A percentile compares a stretch with the other conserved stretches of the same genome.
These are phyloP conservation scores for Pediacus dermestoides DNA, from an alignment of 2,888 invertebrate genomes.

Conservation along the genomic window DNA sequence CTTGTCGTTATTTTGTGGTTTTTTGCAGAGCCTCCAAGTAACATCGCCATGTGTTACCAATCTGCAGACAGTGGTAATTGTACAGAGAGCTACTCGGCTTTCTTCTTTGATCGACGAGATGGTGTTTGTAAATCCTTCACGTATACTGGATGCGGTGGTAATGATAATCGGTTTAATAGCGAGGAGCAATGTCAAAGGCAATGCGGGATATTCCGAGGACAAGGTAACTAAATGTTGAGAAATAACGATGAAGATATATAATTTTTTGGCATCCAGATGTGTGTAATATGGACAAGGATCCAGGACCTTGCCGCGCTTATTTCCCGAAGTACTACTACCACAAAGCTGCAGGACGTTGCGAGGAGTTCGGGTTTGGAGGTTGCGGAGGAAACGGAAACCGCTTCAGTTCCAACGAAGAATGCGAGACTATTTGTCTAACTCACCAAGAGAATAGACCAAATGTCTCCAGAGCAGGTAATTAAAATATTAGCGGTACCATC, in stretches of 20 bases:
- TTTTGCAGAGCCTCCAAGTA: conserved; percentile 24
- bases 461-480: conserved; percentile 40
- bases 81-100: conserved; percentile 60
- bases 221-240: conserved; percentile 60
- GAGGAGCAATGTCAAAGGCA: conserved; percentile 74
- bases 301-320: conserved; percentile 68
- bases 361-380: conserved; percentile 73
- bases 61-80: conserved; percentile 69
- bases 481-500: conserved; percentile 3
- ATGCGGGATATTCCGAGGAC: conserved; percentile 69
- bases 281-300: conserved; percentile 63
- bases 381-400: conserved; percentile 83
- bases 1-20: too few relatives aligned
- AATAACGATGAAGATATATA: too few relatives aligned
- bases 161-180: conserved; percentile 68
- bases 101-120: conserved; percentile 65
- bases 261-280: conserved; percentile 67
- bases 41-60: conserved; percentile 55
- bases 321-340: conserved; percentile 72
- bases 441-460: conserved; percentile 54
- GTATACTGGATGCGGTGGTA: conserved; percentile 71
- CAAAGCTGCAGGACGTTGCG: conserved; percentile 57
- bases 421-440: conserved; percentile 66
- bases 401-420: conserved; percentile 71
- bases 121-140: conserved; percentile 62